These are phyloP conservation scores for Hypanus sabinus DNA, from an alignment of 2,113 vertebrate genomes.

Conservation along the genomic window DNA sequence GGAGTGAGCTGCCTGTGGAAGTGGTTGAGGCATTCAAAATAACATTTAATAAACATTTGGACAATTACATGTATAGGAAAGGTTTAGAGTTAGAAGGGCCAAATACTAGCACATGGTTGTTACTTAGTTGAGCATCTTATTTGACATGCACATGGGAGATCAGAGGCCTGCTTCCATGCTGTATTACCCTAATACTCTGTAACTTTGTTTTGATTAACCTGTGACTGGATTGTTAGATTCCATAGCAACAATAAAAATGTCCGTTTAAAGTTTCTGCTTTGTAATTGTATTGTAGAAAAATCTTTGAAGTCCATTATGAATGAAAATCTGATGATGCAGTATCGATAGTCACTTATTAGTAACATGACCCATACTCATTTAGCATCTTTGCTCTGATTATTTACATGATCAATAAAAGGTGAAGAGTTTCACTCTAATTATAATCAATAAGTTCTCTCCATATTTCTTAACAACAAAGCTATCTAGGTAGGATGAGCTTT, in stretches of 20 bases:
- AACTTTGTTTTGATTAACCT: background rate
- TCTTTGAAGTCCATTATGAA: background rate
- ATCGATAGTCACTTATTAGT: constrained; percentile 1
- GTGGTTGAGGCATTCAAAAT: too few species aligned
- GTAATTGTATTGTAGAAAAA: background rate
- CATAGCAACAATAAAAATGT: background rate
- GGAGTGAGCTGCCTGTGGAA: too few species aligned
- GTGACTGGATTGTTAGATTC: background rate
- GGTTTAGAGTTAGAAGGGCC: too few species aligned
- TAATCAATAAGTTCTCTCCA: background rate
- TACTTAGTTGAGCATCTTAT: too few species aligned
- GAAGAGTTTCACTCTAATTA: background rate
- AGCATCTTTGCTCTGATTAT: background rate
- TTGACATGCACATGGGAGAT: too few species aligned
- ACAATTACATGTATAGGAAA: too few species aligned
- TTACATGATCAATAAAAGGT: constrained; percentile 3
- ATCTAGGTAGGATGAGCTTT: background rate
- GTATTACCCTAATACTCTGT: background rate
- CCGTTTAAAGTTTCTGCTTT: too few species aligned
- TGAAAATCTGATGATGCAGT: background rate
- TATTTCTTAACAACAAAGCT: constrained; percentile 22
- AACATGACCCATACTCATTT: background rate
- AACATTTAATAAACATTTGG: too few species aligned
- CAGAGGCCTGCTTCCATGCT: too few species aligned
- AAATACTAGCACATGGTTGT: too few species aligned